Evolutionary conservation across 2,888 invertebrate genomes (phyloP).

Genomic region (Agelastica alni): DNA sequence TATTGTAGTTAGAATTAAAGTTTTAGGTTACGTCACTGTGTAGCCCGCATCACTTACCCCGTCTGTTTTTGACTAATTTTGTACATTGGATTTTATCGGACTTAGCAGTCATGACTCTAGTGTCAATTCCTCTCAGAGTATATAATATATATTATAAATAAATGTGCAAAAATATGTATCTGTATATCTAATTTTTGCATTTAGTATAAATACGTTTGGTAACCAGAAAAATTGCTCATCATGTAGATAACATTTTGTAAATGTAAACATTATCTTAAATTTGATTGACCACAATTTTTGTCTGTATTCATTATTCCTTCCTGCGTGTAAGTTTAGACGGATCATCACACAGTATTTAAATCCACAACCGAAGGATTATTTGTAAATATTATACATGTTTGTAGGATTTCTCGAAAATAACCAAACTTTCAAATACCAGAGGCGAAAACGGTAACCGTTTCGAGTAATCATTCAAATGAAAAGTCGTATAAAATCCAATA

Average conservation of each 20-base stretch:
- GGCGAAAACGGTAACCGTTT: too few species aligned
- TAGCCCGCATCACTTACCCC: conserved; percentile 52
- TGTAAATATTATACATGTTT: too few species aligned
- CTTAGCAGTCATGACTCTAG: conserved; percentile 50
- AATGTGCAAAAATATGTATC: conserved; percentile 45
- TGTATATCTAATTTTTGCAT: conserved; percentile 46
- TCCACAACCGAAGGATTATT: too few species aligned
- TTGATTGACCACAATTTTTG: neutral
- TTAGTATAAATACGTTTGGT: conserved; percentile 55
- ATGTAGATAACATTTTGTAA: conserved; percentile 46
- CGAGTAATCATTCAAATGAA: conserved; percentile 4
- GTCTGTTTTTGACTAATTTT: conserved; percentile 37
- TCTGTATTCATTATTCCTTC: neutral
- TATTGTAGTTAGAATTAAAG: conserved; percentile 8
- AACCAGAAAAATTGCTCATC: conserved; percentile 56
- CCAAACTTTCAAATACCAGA: too few species aligned
- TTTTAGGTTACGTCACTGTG: conserved; percentile 36
- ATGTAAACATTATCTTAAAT: conserved; percentile 20
- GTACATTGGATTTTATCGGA: conserved; percentile 54
- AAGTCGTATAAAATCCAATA: conserved; percentile 48
- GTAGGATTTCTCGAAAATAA: too few species aligned
- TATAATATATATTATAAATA: too few species aligned
- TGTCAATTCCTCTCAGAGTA: conserved; percentile 52
- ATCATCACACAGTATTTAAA: too few species aligned
- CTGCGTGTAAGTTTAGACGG: too few species aligned